These are phyloP conservation scores for Atrina japonica DNA, from an alignment of 2,888 invertebrate genomes.

Conservation along the genomic window DNA sequence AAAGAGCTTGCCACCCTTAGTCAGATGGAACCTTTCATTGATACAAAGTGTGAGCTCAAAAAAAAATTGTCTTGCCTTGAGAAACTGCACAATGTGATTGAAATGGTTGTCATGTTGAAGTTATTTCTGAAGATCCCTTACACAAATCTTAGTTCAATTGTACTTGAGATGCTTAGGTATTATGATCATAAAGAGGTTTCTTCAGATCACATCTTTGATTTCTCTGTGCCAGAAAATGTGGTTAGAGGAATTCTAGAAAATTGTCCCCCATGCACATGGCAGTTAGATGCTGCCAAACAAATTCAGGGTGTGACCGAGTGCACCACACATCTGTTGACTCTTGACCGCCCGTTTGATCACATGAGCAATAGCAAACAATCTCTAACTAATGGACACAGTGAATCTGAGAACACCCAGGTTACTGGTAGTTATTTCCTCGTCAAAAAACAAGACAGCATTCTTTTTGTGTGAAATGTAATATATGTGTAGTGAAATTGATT, in stretches of 20 bases:
- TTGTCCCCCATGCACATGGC: slow-evolving; percentile 58
- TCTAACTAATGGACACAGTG: too few relatives aligned
- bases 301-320: slow-evolving; percentile 49
- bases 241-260: slow-evolving; percentile 53
- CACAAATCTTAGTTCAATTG: slow-evolving; percentile 54
- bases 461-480: too few relatives aligned
- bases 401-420: too few relatives aligned
- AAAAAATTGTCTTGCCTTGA: slow-evolving; percentile 57
- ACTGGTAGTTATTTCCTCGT: too few relatives aligned
- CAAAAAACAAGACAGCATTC: too few relatives aligned
- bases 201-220: slow-evolving; percentile 53
- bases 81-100: slow-evolving; percentile 68
- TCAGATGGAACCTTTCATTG: slow-evolving; percentile 56
- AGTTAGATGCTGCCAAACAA: slow-evolving; percentile 46
- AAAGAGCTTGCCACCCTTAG: slow-evolving; percentile 62
- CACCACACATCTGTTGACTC: slow-evolving; percentile 47
- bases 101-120: slow-evolving; percentile 68
- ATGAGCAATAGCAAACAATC: too few relatives aligned
- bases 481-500: too few relatives aligned
- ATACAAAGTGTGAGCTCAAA: slow-evolving; percentile 41
- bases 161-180: slow-evolving; percentile 63
- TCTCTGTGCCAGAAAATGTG: slow-evolving; percentile 55
- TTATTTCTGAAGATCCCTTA: slow-evolving; percentile 63
- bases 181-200: slow-evolving; percentile 54
- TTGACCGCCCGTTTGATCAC: slow-evolving; percentile 56